A percentile compares a stretch with the other conserved stretches of the same genome.
phyloP scores from a whole-genome alignment of 2,888 invertebrate species.

The Limnephilus lunatus region DNA sequence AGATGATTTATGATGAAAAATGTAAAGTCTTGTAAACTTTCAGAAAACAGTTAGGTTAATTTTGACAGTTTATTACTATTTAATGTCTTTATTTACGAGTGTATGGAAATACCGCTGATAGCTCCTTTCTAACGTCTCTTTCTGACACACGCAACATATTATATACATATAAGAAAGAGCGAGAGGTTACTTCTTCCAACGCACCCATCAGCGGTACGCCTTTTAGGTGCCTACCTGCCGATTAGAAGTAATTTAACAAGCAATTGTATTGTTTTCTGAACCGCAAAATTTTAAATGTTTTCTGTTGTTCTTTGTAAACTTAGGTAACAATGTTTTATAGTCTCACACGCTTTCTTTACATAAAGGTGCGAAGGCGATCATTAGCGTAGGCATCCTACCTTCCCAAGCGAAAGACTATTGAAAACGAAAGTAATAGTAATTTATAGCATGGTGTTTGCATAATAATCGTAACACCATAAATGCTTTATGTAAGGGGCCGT shows the following conservation, averaged over 20 bases:
- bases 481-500: neutral
- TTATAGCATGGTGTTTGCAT: neutral
- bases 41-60: neutral
- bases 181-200: neutral
- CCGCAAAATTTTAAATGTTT: neutral
- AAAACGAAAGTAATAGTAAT: neutral
- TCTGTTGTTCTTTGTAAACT: neutral
- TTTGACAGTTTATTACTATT: neutral
- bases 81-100: neutral
- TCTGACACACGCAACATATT: neutral
- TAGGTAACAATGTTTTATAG: slow-evolving; percentile 2
- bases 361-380: neutral
- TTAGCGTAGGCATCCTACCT: neutral
- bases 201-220: neutral
- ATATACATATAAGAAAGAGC: too few relatives aligned
- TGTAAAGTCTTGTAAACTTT: neutral
- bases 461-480: neutral
- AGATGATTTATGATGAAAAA: neutral
- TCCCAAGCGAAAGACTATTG: neutral
- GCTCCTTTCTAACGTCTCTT: neutral
- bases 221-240: neutral
- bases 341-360: neutral
- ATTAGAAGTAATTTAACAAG: neutral
- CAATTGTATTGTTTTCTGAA: neutral
- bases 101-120: neutral